phyloP scores from a whole-genome alignment of 2,113 vertebrate species.

The Orycteropus afer region DNA sequence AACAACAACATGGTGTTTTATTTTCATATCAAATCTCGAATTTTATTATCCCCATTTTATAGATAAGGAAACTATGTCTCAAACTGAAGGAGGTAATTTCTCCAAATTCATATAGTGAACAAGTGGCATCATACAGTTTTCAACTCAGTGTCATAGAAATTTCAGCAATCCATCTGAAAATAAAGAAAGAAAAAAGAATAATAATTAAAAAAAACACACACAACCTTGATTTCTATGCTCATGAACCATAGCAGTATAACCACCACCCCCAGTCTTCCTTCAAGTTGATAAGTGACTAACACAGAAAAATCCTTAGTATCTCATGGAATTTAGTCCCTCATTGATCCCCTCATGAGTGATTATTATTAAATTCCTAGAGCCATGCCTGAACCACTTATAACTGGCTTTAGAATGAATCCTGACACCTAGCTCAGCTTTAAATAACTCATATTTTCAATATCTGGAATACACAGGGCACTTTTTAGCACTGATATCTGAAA shows the following conservation, averaged over 20 bases:
- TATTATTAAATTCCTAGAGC: constrained; percentile 7
- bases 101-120: not conserved
- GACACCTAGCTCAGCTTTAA: not conserved
- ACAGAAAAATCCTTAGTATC: not conserved
- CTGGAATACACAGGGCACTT: not conserved
- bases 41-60: not conserved
- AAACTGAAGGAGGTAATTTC: not conserved
- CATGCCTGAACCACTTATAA: constrained; percentile 11
- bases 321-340: not conserved
- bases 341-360: not conserved
- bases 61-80: not conserved
- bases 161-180: not conserved
- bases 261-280: not conserved
- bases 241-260: not conserved
- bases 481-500: constrained; percentile 40
- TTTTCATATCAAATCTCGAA: not conserved
- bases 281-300: not conserved
- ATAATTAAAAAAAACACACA: not conserved
- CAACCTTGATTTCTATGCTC: not conserved
- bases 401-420: constrained; percentile 34
- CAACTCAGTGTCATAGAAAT: not conserved
- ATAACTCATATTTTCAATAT: constrained; percentile 49
- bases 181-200: not conserved
- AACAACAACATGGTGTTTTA: too few relatives aligned
- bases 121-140: not conserved